Evolutionary conservation across 1,140 invertebrate species (phyloP), one percentile per base, ranked within the genome.

Genomic region (Proctacanthus coquilletti): DNA sequence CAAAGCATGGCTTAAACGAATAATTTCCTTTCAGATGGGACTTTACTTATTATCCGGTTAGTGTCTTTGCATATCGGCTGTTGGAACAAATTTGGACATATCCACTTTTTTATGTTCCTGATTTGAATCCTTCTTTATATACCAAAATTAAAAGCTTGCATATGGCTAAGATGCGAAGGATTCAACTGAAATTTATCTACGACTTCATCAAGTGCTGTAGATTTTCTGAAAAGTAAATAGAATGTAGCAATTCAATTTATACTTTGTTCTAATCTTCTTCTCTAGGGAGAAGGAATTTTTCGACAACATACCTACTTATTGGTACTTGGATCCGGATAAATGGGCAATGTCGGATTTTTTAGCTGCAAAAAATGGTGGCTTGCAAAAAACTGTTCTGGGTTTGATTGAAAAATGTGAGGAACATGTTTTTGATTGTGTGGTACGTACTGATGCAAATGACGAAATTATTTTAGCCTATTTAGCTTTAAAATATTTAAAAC

Each of bases 291-390:
- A 71, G 48, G 63, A 69, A 34, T 59, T 66, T 21, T 60, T 84
- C 29, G 57, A 66, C 25, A 66, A 64, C 29, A 62, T 75, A 48
- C 66, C 71, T 14, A 46, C 52, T 21, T 73, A 82, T 51, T 69
- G 80, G 42, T 57, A 73, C 18, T 62, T 58, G 3, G 78, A 84
- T 48, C 64, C 71, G 3, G 75, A 85, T 46, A 50, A 75, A n/a
- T 85, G 80, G 61, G 84, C 83, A 2, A 63, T 87, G 44, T 67
- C 74, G 43, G 80, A 87, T 61, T 66, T 87, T 42, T 59, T 75
- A n/a, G 64, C 73, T 52, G 71, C 83, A 2, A 74, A 75, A 51
- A 69, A 57, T 44, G 75, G 72, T 18, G 66, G 71, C 45, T 60
- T 84, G 46, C 58, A 65, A 5, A 60, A 60, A 17, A 67, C 65